Percentiles rank a stretch among this genome's conserved stretches.
Conservation (phyloP, 2,797 vertebrate genomes). For the Takifugu rubripes region DNA sequence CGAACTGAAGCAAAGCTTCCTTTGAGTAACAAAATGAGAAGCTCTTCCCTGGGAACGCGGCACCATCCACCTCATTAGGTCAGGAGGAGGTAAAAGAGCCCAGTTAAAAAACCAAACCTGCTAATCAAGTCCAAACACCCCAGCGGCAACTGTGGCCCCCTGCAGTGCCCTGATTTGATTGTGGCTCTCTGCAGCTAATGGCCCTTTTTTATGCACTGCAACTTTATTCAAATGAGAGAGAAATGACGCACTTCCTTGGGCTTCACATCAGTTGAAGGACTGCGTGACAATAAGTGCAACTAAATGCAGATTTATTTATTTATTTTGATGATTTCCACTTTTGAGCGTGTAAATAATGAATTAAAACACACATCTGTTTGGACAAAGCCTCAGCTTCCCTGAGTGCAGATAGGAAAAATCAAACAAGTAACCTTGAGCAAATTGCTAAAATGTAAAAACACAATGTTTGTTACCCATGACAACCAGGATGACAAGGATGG, state of each 20-base stretch:
- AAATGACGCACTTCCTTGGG: conserved; percentile 62
- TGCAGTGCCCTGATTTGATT: conserved; percentile 72
- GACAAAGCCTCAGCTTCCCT: background rate
- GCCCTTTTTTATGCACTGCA: conserved; percentile 64
- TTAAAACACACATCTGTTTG: conserved; percentile 20
- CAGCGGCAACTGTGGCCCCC: conserved; percentile 40
- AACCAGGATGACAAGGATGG: conserved; percentile 72
- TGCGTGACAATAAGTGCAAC: conserved; percentile 52
- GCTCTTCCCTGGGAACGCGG: conserved; percentile 13
- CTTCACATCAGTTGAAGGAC: conserved; percentile 64
- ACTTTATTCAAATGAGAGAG: conserved; percentile 74
- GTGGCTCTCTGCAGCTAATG: conserved; percentile 64
- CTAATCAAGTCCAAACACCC: conserved; percentile 51
- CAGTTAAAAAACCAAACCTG: conserved; percentile 42
- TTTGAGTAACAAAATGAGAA: too few species aligned
- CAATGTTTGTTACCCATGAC: conserved; percentile 31
- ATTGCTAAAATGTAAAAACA: too few species aligned
- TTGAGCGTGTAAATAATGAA: conserved; percentile 22
- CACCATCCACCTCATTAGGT: conserved; percentile 59
- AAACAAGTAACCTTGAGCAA: too few species aligned
- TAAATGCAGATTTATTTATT: conserved; percentile 55
- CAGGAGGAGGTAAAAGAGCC: conserved; percentile 48
- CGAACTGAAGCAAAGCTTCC: too few species aligned
- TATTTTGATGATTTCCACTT: conserved; percentile 56
- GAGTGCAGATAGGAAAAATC: too few species aligned